Evolutionary conservation across 2,797 vertebrate genomes (phyloP).

Genomic region (Chaetodon trifasciatus): DNA sequence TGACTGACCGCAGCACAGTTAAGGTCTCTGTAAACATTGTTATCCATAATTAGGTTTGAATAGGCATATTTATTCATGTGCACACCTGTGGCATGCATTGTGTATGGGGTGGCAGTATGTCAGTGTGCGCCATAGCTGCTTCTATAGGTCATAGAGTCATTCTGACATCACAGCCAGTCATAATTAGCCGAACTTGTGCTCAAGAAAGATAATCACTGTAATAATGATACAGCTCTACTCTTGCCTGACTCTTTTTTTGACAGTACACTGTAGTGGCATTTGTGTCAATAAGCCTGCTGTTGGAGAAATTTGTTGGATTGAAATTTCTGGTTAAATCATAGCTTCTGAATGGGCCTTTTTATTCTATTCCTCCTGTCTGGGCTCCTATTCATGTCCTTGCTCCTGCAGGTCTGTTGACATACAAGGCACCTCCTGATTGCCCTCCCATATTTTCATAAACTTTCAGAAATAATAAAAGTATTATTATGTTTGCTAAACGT

Average conservation of each 20-base stretch:
- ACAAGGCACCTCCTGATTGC: slow-evolving; percentile 16
- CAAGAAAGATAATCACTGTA: not conserved
- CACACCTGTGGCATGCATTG: not conserved
- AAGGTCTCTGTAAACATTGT: slow-evolving; percentile 15
- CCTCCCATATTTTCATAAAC: slow-evolving; percentile 12
- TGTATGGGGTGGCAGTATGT: not conserved
- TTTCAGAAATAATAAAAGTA: too few species aligned
- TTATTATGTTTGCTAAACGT: slow-evolving; percentile 15
- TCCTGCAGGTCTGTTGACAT: not conserved
- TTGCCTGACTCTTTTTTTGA: not conserved
- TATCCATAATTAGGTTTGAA: slow-evolving; percentile 20
- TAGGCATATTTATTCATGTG: not conserved
- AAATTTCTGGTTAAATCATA: slow-evolving; percentile 18
- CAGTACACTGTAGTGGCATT: slow-evolving; percentile 4
- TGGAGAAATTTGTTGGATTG: slow-evolving; percentile 23
- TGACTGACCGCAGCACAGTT: not conserved
- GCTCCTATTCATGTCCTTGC: not conserved
- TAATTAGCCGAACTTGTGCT: not conserved
- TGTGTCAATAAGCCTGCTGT: slow-evolving; percentile 22
- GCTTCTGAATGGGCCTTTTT: slow-evolving; percentile 5
- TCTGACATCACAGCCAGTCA: not conserved
- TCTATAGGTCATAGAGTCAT: not conserved
- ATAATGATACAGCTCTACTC: slow-evolving; percentile 1
- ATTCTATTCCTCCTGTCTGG: slow-evolving; percentile 16
- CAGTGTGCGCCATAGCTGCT: not conserved